phyloP scores from a whole-genome alignment of 2,888 invertebrate species.

The Drosophila subsilvestris region DNA sequence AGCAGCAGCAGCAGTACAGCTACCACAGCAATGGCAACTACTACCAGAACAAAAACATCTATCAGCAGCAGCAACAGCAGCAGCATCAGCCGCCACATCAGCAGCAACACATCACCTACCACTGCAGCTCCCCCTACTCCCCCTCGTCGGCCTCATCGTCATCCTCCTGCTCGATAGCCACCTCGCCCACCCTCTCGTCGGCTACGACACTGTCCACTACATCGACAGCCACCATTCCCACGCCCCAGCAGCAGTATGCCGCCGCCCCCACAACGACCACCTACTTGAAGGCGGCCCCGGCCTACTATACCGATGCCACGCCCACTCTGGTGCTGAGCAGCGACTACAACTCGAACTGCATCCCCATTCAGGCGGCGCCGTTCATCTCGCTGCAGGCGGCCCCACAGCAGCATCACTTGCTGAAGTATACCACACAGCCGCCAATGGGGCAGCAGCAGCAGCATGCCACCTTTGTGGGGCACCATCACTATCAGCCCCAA shows the following conservation, averaged over 20 bases:
- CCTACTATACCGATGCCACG: slow-evolving; percentile 72
- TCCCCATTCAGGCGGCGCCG: slow-evolving; percentile 79
- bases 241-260: slow-evolving; percentile 72
- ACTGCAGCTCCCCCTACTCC: slow-evolving; percentile 79
- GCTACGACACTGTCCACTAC: slow-evolving; percentile 81
- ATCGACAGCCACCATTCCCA: slow-evolving; percentile 81
- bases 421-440: slow-evolving; percentile 63
- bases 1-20: slow-evolving; percentile 58
- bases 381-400: slow-evolving; percentile 63
- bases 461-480: slow-evolving; percentile 61
- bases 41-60: slow-evolving; percentile 59
- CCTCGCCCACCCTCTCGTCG: slow-evolving; percentile 78
- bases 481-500: slow-evolving; percentile 63
- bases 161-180: slow-evolving; percentile 81
- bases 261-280: slow-evolving; percentile 51
- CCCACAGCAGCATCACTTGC: slow-evolving; percentile 66
- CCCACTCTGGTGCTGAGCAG: slow-evolving; percentile 79
- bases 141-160: slow-evolving; percentile 82
- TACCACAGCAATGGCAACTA: slow-evolving; percentile 55
- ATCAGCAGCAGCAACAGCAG: slow-evolving; percentile 60
- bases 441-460: slow-evolving; percentile 57
- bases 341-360: slow-evolving; percentile 82
- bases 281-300: slow-evolving; percentile 73
- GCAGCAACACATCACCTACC: slow-evolving; percentile 67
- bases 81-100: slow-evolving; percentile 58